Evolutionary conservation across 2,888 invertebrate species (phyloP).

Genomic region (Anarsia innoxiella): DNA sequence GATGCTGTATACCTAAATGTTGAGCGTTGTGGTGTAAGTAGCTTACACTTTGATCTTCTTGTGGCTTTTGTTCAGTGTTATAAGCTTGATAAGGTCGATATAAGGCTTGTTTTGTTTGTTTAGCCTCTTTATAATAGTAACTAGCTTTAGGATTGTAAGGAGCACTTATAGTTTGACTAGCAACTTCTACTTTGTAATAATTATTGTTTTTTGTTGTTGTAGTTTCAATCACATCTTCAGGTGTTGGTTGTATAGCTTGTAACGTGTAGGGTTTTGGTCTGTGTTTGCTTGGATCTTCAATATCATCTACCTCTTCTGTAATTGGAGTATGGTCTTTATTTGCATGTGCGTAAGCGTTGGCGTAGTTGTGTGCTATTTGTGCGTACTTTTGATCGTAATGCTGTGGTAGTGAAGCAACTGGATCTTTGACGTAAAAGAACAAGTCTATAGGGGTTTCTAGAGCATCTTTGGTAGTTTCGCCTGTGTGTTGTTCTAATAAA

Average conservation of each 20-base stretch:
- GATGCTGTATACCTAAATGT: slow-evolving; percentile 49
- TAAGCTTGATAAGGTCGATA: slow-evolving; percentile 19
- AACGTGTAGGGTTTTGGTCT: slow-evolving; percentile 25
- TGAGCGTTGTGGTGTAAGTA: slow-evolving; percentile 48
- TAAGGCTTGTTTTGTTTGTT: slow-evolving; percentile 31
- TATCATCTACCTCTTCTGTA: slow-evolving; percentile 57
- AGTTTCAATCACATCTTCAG: slow-evolving; percentile 25
- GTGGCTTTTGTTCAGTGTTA: too few species aligned
- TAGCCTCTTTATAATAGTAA: slow-evolving; percentile 22
- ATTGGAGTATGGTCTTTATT: slow-evolving; percentile 58
- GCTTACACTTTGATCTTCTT: slow-evolving; percentile 33
- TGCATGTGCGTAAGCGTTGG: slow-evolving; percentile 30
- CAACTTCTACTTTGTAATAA: slow-evolving; percentile 49
- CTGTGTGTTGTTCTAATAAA: slow-evolving; percentile 28
- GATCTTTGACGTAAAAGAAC: slow-evolving; percentile 51
- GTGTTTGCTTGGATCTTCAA: slow-evolving; percentile 46
- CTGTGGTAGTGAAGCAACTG: slow-evolving; percentile 23
- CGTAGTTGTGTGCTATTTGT: slow-evolving; percentile 35
- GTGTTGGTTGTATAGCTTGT: slow-evolving; percentile 27
- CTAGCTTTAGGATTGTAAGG: slow-evolving; percentile 26
- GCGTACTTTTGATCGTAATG: slow-evolving; percentile 35
- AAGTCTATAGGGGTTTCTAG: slow-evolving; percentile 49
- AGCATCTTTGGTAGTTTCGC: slow-evolving; percentile 28
- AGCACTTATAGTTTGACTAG: slow-evolving; percentile 35
- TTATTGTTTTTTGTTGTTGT: slow-evolving; percentile 40